phyloP scores from a whole-genome alignment of 2,888 invertebrate genomes.

The Trichopria drosophilae region DNA sequence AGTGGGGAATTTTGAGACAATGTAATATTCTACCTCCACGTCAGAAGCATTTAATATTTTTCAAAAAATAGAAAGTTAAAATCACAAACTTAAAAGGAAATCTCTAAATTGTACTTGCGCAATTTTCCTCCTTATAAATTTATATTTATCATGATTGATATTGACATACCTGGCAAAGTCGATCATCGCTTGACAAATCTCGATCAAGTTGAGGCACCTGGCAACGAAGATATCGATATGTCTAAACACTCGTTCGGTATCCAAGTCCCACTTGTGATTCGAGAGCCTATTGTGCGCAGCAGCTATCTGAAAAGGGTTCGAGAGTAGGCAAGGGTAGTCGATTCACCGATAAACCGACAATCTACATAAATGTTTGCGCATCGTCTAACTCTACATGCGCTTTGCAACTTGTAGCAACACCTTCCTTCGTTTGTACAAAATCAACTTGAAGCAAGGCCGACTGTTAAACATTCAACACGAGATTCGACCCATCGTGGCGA shows the following conservation, averaged over 20 bases:
- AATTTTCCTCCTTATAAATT: no score
- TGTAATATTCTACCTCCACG: no score
- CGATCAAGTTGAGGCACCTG: conserved; percentile 81
- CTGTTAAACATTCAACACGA: conserved; percentile 29
- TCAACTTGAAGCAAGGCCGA: conserved; percentile 30
- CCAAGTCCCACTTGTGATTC: conserved; percentile 71
- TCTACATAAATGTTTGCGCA: conserved; percentile 33
- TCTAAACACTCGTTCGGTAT: conserved; percentile 80
- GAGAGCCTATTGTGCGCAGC: conserved; percentile 64
- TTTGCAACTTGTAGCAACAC: conserved; percentile 18
- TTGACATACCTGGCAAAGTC: conserved; percentile 82
- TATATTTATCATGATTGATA: no score
- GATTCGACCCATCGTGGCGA: no score
- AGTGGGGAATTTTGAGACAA: no score
- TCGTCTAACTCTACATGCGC: conserved; percentile 28
- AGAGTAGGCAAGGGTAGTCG: conserved; percentile 4
- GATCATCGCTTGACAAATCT: conserved; percentile 87
- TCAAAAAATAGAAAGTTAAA: no score
- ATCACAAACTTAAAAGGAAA: no score
- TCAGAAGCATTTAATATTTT: no score
- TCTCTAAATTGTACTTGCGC: no score
- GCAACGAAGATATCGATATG: conserved; percentile 85
- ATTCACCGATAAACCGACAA: conserved; percentile 25
- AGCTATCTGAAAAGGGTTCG: conserved; percentile 59
- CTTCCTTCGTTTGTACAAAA: conserved; percentile 16